These are phyloP conservation scores for Larimichthys crocea DNA, from an alignment of 2,113 vertebrate species.

Conservation along the genomic window DNA sequence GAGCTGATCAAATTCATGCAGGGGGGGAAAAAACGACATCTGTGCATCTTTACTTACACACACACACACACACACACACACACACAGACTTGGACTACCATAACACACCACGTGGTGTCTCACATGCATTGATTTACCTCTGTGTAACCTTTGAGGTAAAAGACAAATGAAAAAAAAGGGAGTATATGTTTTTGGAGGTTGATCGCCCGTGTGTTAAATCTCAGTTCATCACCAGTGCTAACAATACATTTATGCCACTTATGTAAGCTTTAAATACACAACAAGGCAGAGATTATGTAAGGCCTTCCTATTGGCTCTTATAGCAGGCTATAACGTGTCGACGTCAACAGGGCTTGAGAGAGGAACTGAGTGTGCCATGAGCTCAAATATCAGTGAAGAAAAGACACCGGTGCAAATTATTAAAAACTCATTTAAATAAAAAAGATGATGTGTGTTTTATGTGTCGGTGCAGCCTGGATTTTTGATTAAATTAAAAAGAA, in stretches of 20 bases:
- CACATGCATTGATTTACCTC: background rate
- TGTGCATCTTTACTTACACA: constrained; percentile 2
- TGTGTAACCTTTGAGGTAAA: background rate
- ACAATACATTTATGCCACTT: constrained; percentile 50
- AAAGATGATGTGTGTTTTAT: too few species aligned
- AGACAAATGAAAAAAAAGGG: background rate
- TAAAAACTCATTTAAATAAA: background rate
- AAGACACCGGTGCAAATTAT: background rate
- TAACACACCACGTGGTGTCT: constrained; percentile 21
- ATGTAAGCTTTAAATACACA: constrained; percentile 67
- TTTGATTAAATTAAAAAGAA: background rate
- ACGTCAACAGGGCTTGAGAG: constrained; percentile 57
- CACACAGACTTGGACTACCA: background rate
- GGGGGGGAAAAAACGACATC: constrained; percentile 12
- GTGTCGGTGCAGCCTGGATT: fast-evolving
- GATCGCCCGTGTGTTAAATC: background rate
- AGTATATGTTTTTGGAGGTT: too few species aligned
- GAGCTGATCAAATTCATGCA: constrained; percentile 10
- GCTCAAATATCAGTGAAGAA: background rate
- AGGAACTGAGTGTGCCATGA: background rate
- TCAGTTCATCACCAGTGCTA: background rate
- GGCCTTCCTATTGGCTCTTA: constrained; percentile 52
- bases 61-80: background rate
- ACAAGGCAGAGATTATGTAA: constrained; percentile 68
- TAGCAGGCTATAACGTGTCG: constrained; percentile 46